phyloP scores from a whole-genome alignment of 1,140 invertebrate species.

The Sweltsa coloradensis region DNA sequence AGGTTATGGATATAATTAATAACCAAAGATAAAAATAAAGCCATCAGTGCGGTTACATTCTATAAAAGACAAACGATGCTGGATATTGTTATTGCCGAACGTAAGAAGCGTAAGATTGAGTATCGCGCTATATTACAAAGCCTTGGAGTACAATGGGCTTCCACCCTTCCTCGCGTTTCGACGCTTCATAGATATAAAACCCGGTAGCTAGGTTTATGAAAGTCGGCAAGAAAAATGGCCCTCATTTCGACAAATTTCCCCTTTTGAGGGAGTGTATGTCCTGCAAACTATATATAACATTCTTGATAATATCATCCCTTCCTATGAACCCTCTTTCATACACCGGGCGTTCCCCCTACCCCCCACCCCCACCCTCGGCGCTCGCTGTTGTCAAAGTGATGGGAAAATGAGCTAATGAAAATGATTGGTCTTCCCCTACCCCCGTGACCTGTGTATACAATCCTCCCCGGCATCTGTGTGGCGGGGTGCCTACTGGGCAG shows the following conservation, averaged over 20 bases:
- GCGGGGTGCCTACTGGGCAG: not conserved
- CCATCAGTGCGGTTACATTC: too few relatives aligned
- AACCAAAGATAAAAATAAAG: too few relatives aligned
- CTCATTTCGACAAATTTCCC: not conserved
- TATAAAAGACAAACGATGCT: too few relatives aligned
- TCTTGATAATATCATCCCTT: not conserved
- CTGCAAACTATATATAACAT: too few relatives aligned
- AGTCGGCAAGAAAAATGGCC: constrained; percentile 4
- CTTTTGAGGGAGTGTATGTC: too few relatives aligned
- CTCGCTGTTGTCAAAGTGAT: constrained; percentile 3
- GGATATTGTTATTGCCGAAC: too few relatives aligned
- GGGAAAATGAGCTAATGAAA: constrained; percentile 7
- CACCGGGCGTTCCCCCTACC: not conserved
- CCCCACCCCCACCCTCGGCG: not conserved
- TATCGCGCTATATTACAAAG: too few relatives aligned
- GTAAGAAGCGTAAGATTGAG: too few relatives aligned
- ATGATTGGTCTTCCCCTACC: constrained; percentile 6
- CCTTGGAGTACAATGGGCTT: too few relatives aligned
- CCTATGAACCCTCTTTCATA: not conserved
- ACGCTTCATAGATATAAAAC: not conserved
- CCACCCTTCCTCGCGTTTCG: too few relatives aligned
- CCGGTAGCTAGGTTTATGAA: constrained; percentile 5
- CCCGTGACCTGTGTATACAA: not conserved
- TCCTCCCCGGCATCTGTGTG: too few relatives aligned
- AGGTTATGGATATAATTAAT: too few relatives aligned